phyloP scores from a whole-genome alignment of 2,113 vertebrate species.

The Lates calcarifer region DNA sequence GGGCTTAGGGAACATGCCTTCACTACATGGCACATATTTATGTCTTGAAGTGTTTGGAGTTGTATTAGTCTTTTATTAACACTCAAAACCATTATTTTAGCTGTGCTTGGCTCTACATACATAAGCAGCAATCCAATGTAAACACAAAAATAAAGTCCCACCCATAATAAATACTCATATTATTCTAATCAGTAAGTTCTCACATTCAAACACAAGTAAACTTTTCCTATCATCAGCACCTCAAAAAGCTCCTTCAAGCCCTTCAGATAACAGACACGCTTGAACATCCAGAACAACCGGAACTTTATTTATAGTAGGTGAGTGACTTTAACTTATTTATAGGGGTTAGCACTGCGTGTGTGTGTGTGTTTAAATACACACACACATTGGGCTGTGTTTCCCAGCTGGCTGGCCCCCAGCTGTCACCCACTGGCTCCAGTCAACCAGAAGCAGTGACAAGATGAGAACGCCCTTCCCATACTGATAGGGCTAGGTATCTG shows the following conservation, averaged over 20 bases:
- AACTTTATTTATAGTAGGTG: slow-evolving; percentile 69
- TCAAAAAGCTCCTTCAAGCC: slow-evolving; percentile 25
- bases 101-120: background rate
- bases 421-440: slow-evolving; percentile 60
- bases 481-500: background rate
- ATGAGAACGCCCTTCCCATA: slow-evolving; percentile 39
- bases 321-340: slow-evolving; percentile 77
- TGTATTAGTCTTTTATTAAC: background rate
- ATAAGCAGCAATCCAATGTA: slow-evolving; percentile 9
- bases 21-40: slow-evolving; percentile 53
- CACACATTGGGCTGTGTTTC: slow-evolving; percentile 52
- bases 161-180: background rate
- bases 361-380: slow-evolving; percentile 16
- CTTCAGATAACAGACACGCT: slow-evolving; percentile 23
- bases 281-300: slow-evolving; percentile 42
- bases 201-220: background rate
- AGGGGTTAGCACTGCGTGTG: slow-evolving; percentile 49
- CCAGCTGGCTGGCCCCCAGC: slow-evolving; percentile 56
- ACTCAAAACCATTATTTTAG: background rate
- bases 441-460: slow-evolving; percentile 59
- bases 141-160: background rate
- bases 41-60: slow-evolving; percentile 19
- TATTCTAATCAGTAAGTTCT: background rate
- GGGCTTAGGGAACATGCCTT: slow-evolving; percentile 57
- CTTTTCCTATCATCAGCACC: background rate